A percentile compares a stretch with the other conserved stretches of the same genome.
phyloP scores from a whole-genome alignment of 2,113 vertebrate genomes.

The Opisthocomus hoazin region DNA sequence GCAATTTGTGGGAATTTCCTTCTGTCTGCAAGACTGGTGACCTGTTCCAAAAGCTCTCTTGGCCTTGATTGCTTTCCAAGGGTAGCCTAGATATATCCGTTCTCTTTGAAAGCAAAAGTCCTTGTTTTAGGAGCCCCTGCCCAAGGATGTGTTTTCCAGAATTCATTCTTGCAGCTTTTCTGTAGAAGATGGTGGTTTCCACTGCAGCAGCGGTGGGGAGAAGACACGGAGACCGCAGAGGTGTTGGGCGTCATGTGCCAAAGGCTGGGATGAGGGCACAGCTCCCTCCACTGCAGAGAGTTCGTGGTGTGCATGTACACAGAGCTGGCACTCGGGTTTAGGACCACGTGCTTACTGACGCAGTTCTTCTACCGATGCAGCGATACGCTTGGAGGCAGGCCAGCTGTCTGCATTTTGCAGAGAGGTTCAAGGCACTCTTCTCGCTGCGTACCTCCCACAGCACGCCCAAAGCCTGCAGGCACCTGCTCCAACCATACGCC shows the following conservation, averaged over 20 bases:
- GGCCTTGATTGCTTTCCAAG: not conserved
- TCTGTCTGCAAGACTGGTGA: not conserved
- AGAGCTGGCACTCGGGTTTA: rapidly evolving
- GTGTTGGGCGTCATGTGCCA: not conserved
- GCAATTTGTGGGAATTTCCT: not conserved
- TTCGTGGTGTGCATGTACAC: rapidly evolving
- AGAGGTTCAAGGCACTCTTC: not conserved
- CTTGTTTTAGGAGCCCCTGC: not conserved
- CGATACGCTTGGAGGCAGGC: not conserved
- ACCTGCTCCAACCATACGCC: not conserved
- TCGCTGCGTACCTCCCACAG: not conserved
- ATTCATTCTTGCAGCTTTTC: not conserved
- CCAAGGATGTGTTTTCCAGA: not conserved
- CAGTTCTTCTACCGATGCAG: not conserved
- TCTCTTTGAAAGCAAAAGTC: not conserved
- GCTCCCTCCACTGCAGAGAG: not conserved
- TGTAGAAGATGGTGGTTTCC: not conserved
- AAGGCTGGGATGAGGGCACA: not conserved
- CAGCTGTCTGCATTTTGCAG: not conserved
- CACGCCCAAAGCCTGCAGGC: not conserved
- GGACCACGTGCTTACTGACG: rapidly evolving
- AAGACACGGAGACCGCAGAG: not conserved
- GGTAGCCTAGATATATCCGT: not conserved
- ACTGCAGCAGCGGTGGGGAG: rapidly evolving
- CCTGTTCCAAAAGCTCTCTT: not conserved